Conservation (phyloP, 2,888 invertebrate genomes). For the Agriopis aurantiaria region DNA sequence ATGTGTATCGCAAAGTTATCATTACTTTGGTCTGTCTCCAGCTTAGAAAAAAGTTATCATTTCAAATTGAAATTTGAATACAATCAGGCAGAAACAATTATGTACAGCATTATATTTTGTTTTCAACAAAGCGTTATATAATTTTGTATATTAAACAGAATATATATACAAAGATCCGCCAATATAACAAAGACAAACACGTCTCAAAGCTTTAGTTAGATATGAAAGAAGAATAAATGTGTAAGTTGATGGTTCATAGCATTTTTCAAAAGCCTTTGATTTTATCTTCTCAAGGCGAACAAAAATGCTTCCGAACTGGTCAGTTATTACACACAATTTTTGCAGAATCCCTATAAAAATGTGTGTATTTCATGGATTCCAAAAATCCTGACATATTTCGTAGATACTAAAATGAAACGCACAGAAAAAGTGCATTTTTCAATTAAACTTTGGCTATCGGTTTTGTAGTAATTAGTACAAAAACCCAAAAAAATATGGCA, state of each 20-base stretch:
- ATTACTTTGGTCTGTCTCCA: conserved; percentile 90
- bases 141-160: conserved; percentile 64
- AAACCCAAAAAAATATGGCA: conserved; percentile 43
- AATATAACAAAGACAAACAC: conserved; percentile 72
- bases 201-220: conserved; percentile 59
- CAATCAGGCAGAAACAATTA: conserved; percentile 41
- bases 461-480: conserved; percentile 15
- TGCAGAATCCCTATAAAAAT: conserved; percentile 82
- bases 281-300: conserved; percentile 70
- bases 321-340: conserved; percentile 77
- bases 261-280: conserved; percentile 80
- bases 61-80: conserved; percentile 48
- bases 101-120: conserved; percentile 49
- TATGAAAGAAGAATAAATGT: not conserved
- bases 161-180: conserved; percentile 85
- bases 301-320: conserved; percentile 72
- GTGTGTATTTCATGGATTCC: conserved; percentile 65
- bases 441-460: conserved; percentile 11
- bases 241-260: conserved; percentile 56
- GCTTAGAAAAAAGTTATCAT: conserved; percentile 76
- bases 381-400: conserved; percentile 15
- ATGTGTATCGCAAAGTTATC: conserved; percentile 76
- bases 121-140: conserved; percentile 51
- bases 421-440: not conserved
- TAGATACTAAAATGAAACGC: not conserved